Base-by-base conservation (phyloP, 1,140 invertebrate species). In the Aplysia californica region DNA sequence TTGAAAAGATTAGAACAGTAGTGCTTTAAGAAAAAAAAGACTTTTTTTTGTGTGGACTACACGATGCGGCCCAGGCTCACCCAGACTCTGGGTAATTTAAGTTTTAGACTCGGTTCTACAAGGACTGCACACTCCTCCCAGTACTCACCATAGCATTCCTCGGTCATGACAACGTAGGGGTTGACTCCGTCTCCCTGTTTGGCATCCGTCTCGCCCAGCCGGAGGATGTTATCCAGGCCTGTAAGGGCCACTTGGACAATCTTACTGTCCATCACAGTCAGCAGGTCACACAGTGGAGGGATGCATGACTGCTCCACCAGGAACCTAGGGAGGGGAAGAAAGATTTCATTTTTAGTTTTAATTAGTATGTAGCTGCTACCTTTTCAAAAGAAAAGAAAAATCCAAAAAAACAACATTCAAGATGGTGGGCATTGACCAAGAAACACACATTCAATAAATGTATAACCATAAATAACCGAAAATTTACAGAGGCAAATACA, bases 181-280 rank as follows among this genome's bases (percentile, higher is more conserved):
- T 99, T 99, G 5, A 95, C 92, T 35, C 92, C 92, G 56, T 93
- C 93, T 58, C 86, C 80, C 23, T 81, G 65, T 84, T 94, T 93
- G 3, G 93, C 92, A 89, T 95, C 94, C 86, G 95, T 94, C 88
- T 98, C 96, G 38, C 98, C 98, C 15, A 97, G 91, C 88, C 96
- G 93, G 23, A 99, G 91, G 81, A 99, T 98, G 91, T 99, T 98
- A 86, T 99, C 97, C 36, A 99, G 91, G 38, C 97, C 98, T 88
- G 97, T 98, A 0, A 99, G 92, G 38, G 97, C 97, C 41, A 99
- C 97, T 89, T 97, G 96, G n/a, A 99, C 93, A n/a, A 98, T 98
- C 87, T 98, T 98, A 0, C 95, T 91, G 90, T 99, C 98, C 91
- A 96, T 96, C 36, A 98, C 94, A 0, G 96, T 97, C 39, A 99